phyloP scores from a whole-genome alignment of 2,888 invertebrate genomes.

The Callosobruchus maculatus region DNA sequence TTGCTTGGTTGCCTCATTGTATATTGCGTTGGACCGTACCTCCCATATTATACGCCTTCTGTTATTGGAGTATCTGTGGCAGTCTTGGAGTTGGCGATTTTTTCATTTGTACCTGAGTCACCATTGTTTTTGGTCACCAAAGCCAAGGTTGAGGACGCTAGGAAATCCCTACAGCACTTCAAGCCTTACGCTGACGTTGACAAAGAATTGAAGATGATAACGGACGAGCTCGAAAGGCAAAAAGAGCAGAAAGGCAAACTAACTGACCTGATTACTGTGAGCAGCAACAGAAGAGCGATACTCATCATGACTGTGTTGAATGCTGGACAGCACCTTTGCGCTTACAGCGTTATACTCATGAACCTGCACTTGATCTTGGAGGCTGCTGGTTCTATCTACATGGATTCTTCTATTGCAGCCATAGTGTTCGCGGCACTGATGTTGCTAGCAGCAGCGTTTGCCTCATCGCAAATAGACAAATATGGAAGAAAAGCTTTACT shows the following conservation, averaged over 20 bases:
- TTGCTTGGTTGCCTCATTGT: conserved; percentile 40
- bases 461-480: conserved; percentile 40
- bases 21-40: conserved; percentile 39
- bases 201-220: conserved; percentile 40
- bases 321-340: conserved; percentile 43
- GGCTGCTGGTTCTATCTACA: conserved; percentile 39
- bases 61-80: conserved; percentile 38
- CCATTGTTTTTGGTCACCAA: conserved; percentile 41
- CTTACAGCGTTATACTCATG: conserved; percentile 46
- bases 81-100: conserved; percentile 35
- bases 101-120: conserved; percentile 44
- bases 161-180: conserved; percentile 34
- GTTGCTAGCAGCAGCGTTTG: conserved; percentile 37
- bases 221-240: conserved; percentile 36
- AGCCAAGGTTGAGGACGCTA: conserved; percentile 34
- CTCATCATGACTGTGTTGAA: conserved; percentile 44
- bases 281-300: conserved; percentile 42
- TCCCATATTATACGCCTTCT: conserved; percentile 36
- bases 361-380: conserved; percentile 43
- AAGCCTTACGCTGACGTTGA: conserved; percentile 31
- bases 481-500: conserved; percentile 42
- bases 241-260: conserved; percentile 21
- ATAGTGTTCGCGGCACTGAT: conserved; percentile 43
- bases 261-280: conserved; percentile 37
- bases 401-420: conserved; percentile 36